Evolutionary conservation across 2,797 vertebrate species (phyloP), one percentile per base, ranked within the genome.

Genomic region (Peromyscus melanophrys): DNA sequence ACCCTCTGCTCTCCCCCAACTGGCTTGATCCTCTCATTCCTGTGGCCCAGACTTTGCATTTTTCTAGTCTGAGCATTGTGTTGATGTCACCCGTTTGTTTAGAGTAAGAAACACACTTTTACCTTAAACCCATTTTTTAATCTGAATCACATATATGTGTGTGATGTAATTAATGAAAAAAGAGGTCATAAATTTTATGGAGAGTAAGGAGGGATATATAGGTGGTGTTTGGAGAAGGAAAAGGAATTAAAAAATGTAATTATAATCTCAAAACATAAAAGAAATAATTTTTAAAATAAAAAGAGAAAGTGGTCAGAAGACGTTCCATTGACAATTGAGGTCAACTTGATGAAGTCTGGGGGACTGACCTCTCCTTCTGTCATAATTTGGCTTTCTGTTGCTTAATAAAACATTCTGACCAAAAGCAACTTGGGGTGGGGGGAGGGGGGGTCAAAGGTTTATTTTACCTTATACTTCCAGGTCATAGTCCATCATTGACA

Each of bases 61-160:
- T 96, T 95, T 46, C n/a, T 67, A 27, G 21, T 65, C 29, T 82
- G 27, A 0, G 1, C 29, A 76, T 67, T 52, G 75, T 46, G 34
- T 94, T 46, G 49, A 37, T 31, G 88, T 34, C 43, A 61, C 55
- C 34, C 78, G n/a, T 43, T 52, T 46, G 5, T 40, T 82, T 77
- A 80, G 34, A 65, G 4, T 84, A 83, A 92, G n/a, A 94, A 96
- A 83, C 85, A 25, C 1, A 25, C 55, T 84, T 95, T 86, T 37
- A 67, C 0, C 82, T 73, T 63, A 43, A 97, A 75, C 16, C 34
- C 16, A 9, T 76, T 86, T 94, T 87, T 76, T 55, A 78, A 13
- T 77, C 3, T 63, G 16, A 88, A n/a, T 61, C 83, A 59, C 21
- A 19, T 63, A 16, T 55, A 65, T 65, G 59, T 63, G 25, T 84